Conservation (phyloP, 1,140 invertebrate species). For the Pemphigus obesinymphae region DNA sequence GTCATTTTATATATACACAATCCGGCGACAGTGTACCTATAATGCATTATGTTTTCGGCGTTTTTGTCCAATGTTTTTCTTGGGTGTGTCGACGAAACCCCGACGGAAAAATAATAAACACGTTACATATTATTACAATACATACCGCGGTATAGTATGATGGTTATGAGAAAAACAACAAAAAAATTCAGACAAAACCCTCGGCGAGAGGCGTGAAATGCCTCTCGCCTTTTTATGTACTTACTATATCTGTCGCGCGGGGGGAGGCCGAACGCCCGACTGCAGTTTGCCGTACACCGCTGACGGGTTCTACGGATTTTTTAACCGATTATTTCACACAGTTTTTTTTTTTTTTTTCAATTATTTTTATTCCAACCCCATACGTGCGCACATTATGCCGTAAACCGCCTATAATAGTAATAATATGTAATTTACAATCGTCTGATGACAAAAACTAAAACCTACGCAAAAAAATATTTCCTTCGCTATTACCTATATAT, state of each 20-base stretch:
- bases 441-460: too few species aligned
- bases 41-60: background rate
- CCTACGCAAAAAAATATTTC: too few species aligned
- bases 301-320: background rate
- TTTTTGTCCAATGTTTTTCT: slow-evolving; percentile 18
- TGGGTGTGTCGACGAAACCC: background rate
- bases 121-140: too few species aligned
- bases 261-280: background rate
- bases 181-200: background rate
- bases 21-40: background rate
- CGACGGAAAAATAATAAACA: background rate
- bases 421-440: too few species aligned
- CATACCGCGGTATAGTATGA: too few species aligned
- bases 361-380: too few species aligned
- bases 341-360: background rate
- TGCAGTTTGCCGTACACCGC: background rate
- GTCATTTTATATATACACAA: background rate
- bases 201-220: background rate
- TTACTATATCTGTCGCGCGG: background rate
- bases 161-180: background rate
- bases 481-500: too few species aligned
- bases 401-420: too few species aligned
- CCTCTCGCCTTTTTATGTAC: background rate
- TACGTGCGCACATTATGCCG: too few species aligned
- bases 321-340: background rate